Percentiles rank a stretch among this genome's conserved stretches.
Conservation (phyloP, 2,797 vertebrate species). For the Halcyon badia region DNA sequence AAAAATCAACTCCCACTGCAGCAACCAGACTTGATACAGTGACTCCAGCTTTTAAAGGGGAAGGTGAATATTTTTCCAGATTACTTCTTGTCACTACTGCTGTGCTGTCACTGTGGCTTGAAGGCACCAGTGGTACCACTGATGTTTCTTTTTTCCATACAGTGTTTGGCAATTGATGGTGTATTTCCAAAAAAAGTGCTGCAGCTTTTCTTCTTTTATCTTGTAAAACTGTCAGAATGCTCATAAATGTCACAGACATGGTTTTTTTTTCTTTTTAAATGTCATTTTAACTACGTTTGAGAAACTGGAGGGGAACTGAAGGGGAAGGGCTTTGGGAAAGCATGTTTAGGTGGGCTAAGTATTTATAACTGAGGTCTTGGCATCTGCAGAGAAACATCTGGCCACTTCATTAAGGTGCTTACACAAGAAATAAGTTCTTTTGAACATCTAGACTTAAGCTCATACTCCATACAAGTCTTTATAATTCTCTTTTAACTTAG, state of each 20-base stretch:
- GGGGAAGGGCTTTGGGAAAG: neutral
- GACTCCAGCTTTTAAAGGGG: neutral
- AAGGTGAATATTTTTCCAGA: neutral
- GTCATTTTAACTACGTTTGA: neutral
- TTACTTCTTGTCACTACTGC: neutral
- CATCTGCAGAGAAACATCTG: constrained; percentile 10
- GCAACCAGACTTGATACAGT: neutral
- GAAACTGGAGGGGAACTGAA: neutral
- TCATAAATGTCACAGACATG: neutral
- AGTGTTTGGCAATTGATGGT: neutral
- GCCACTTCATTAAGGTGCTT: neutral
- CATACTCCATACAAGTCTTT: neutral
- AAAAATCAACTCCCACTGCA: neutral
- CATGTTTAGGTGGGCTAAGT: neutral
- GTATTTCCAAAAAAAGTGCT: neutral
- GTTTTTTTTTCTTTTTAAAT: neutral
- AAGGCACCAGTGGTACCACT: neutral
- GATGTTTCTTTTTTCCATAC: neutral
- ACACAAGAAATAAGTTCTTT: neutral
- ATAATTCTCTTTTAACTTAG: neutral
- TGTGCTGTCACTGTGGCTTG: neutral
- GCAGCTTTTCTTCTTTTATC: neutral
- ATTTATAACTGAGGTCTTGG: neutral
- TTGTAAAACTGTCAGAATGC: neutral
- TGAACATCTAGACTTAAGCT: neutral